Evolutionary conservation across 2,797 vertebrate genomes (phyloP).

Genomic region (Ataeniobius toweri): DNA sequence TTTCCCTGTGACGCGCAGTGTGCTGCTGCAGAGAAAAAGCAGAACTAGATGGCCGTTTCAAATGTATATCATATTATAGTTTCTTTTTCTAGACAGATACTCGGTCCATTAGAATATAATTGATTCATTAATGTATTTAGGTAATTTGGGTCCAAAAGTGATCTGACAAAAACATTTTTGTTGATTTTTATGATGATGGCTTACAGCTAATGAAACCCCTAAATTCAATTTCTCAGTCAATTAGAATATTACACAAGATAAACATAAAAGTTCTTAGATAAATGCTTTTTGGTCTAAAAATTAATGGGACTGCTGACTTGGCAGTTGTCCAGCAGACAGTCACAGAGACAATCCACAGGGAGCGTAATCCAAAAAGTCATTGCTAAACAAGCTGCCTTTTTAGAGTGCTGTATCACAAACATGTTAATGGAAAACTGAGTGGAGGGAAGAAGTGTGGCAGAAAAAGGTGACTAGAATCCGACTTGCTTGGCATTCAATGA

Average conservation of each 20-base stretch:
- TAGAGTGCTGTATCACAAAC: not conserved
- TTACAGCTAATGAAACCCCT: not conserved
- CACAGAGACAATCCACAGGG: not conserved
- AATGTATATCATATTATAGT: slow-evolving; percentile 23
- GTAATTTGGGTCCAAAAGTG: too few species aligned
- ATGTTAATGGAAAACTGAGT: not conserved
- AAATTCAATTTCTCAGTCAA: not conserved
- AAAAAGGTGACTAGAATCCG: not conserved
- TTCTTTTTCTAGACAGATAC: slow-evolving; percentile 8
- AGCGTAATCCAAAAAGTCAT: not conserved
- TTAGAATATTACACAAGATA: not conserved
- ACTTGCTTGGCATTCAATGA: not conserved
- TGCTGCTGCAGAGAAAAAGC: slow-evolving; percentile 2
- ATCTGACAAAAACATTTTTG: not conserved
- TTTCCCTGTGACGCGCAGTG: slow-evolving; percentile 25
- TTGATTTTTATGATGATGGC: not conserved
- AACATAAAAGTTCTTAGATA: not conserved
- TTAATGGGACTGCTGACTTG: not conserved
- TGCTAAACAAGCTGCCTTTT: not conserved
- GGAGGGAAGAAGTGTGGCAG: not conserved
- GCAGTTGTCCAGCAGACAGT: not conserved
- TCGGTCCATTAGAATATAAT: not conserved
- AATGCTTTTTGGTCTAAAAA: not conserved
- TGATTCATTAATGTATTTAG: too few species aligned
- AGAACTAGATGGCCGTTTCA: slow-evolving; percentile 36